These are phyloP conservation scores for Brachypteracias leptosomus DNA, from an alignment of 2,113 vertebrate species.

Conservation along the genomic window DNA sequence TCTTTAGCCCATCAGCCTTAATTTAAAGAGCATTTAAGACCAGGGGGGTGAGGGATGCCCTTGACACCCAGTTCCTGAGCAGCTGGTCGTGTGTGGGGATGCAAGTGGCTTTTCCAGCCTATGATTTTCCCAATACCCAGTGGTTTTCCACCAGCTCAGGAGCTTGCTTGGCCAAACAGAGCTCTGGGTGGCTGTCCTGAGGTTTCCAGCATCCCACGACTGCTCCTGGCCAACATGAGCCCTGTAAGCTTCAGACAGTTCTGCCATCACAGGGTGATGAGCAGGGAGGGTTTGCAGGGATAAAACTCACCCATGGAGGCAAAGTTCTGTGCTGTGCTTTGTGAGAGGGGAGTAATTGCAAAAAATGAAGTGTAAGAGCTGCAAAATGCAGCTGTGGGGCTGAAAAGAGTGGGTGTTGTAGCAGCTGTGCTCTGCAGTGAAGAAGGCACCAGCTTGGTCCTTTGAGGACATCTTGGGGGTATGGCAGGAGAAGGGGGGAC, in stretches of 20 bases:
- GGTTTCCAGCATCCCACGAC: fast-evolving
- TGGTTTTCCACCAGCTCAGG: not conserved
- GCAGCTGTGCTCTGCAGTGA: fast-evolving
- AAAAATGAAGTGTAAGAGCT: not conserved
- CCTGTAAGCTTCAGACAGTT: not conserved
- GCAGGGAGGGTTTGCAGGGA: not conserved
- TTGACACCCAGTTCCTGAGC: not conserved
- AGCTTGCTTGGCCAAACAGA: fast-evolving
- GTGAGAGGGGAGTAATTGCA: not conserved
- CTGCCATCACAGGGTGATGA: not conserved
- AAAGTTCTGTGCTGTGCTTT: not conserved
- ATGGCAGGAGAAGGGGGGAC: not conserved
- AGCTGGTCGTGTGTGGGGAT: fast-evolving
- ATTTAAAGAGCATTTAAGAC: not conserved
- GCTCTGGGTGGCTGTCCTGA: not conserved
- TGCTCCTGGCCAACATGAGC: fast-evolving
- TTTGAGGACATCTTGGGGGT: not conserved
- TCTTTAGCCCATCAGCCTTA: fast-evolving
- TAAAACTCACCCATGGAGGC: not conserved
- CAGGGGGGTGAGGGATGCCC: not conserved
- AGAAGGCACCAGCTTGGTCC: not conserved
- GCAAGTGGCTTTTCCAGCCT: not conserved
- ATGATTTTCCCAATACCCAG: fast-evolving
- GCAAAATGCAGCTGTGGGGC: fast-evolving
- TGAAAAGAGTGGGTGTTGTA: fast-evolving